Percentiles rank a stretch among this genome's conserved stretches.
These are phyloP conservation scores for Marmota monax DNA, from an alignment of 2,113 vertebrate species.

Conservation along the genomic window DNA sequence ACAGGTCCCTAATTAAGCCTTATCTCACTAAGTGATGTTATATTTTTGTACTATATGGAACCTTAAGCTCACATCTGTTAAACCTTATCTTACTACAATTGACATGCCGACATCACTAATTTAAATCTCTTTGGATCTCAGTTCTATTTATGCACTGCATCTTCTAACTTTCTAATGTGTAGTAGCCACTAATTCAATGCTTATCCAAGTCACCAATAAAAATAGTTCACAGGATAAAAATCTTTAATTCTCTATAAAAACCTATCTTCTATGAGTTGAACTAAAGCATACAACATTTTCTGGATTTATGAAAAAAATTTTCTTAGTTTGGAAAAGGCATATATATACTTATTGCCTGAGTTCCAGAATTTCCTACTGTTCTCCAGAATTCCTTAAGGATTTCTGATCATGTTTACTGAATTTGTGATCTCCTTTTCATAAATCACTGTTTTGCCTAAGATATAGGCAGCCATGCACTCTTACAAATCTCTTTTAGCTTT, in stretches of 20 bases:
- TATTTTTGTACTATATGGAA: conserved; percentile 11
- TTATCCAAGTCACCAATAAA: conserved; percentile 51
- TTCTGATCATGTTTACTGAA: not conserved
- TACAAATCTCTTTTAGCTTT: not conserved
- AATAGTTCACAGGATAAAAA: conserved; percentile 41
- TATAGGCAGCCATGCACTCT: not conserved
- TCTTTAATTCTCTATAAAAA: conserved; percentile 27
- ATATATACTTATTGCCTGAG: not conserved
- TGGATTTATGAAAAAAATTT: not conserved
- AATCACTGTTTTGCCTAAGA: not conserved
- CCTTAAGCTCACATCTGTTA: conserved; percentile 51
- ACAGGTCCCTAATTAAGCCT: not conserved
- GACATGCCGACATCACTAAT: not conserved
- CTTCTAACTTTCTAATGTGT: not conserved
- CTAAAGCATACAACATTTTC: not conserved
- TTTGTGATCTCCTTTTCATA: not conserved
- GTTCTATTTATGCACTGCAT: conserved; percentile 6
- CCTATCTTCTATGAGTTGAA: not conserved
- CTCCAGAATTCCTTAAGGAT: not conserved
- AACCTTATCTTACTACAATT: conserved; percentile 36
- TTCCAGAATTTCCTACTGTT: not conserved
- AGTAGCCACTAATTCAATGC: not conserved
- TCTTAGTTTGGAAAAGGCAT: not conserved
- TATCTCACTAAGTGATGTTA: not conserved
- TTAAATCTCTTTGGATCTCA: conserved; percentile 48